Evolutionary conservation across 2,888 invertebrate species (phyloP).

Genomic region (Fragum fragum): DNA sequence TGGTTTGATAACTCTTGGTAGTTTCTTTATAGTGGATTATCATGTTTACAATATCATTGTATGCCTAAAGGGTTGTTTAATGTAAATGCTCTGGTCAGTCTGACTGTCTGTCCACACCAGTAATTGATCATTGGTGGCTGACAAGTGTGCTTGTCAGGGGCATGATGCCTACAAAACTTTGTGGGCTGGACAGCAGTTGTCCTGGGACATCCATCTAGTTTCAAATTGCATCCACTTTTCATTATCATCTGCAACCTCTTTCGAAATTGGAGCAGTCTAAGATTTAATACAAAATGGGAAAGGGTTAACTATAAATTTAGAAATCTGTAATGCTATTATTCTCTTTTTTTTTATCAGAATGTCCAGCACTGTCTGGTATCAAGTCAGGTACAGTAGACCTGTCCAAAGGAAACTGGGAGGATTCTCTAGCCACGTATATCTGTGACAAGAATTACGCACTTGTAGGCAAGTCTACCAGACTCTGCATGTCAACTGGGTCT

Average conservation of each 20-base stretch:
- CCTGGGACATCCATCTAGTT: no score
- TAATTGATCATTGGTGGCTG: no score
- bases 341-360: slow-evolving; percentile 37
- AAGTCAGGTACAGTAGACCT: slow-evolving; percentile 48
- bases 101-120: no score
- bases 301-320: not conserved
- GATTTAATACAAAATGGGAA: not conserved
- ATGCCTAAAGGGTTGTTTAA: no score
- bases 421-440: slow-evolving; percentile 51
- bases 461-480: slow-evolving; percentile 46
- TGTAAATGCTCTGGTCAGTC: no score
- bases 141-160: no score
- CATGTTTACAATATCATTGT: no score
- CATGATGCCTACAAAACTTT: no score
- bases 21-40: no score
- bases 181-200: no score
- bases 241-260: not conserved
- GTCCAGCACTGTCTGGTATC: slow-evolving; percentile 40
- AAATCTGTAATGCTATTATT: not conserved
- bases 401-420: slow-evolving; percentile 48
- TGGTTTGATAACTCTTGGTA: no score
- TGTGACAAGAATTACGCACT: slow-evolving; percentile 49
- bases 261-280: not conserved
- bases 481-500: slow-evolving; percentile 49
- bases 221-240: no score